phyloP scores from a whole-genome alignment of 1,140 invertebrate genomes.

The Hestina assimilis region DNA sequence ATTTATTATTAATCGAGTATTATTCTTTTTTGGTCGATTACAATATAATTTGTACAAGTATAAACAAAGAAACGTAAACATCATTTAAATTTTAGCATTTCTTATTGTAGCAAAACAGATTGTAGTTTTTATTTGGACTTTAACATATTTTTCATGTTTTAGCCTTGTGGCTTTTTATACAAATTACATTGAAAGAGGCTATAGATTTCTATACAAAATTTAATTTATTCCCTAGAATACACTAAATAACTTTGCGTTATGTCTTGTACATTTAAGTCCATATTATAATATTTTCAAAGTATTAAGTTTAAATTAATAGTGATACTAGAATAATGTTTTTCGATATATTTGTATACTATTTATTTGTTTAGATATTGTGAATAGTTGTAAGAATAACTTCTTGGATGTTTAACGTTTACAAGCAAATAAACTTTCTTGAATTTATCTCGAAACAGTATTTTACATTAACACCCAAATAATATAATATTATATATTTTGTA shows the following conservation, averaged over 20 bases:
- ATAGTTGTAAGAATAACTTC: constrained; percentile 65
- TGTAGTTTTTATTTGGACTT: no score
- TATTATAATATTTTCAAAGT: constrained; percentile 38
- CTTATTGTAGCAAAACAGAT: no score
- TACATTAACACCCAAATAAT: neutral
- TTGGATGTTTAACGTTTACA: constrained; percentile 70
- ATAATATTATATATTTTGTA: neutral
- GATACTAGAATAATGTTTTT: constrained; percentile 72
- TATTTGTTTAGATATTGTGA: constrained; percentile 71
- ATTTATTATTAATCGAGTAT: constrained; percentile 7
- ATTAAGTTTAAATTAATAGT: constrained; percentile 66
- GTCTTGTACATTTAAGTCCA: constrained; percentile 27
- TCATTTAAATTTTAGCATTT: no score
- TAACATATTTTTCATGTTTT: no score
- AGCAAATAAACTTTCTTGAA: constrained; percentile 67
- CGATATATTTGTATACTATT: constrained; percentile 72
- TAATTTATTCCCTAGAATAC: constrained; percentile 5
- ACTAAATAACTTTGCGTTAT: constrained; percentile 35
- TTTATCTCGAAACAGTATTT: constrained; percentile 25
- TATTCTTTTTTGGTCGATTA: no score
- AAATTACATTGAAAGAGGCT: no score
- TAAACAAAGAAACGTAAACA: no score
- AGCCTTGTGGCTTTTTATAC: no score
- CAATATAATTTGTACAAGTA: no score
- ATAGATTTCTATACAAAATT: no score